Percentiles rank a stretch among this genome's conserved stretches.
phyloP scores from a whole-genome alignment of 2,113 vertebrate genomes.

The Mesembrinibis cayennensis region DNA sequence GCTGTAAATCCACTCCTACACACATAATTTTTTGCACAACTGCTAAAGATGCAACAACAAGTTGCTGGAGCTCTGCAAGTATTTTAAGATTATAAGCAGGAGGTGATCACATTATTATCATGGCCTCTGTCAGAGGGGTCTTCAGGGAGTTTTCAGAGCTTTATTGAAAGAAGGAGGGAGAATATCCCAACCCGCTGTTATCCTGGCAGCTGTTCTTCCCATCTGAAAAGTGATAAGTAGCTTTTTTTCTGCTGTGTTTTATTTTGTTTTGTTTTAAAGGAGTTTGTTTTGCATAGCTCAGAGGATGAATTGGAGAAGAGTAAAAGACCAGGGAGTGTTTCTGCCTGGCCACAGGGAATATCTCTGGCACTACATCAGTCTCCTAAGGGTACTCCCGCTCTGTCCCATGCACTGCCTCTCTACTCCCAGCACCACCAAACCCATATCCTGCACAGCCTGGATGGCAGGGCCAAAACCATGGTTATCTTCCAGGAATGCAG shows the following conservation, averaged over 20 bases:
- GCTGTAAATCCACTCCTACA: background rate
- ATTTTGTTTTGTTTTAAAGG: background rate
- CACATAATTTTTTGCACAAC: background rate
- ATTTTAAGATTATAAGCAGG: background rate
- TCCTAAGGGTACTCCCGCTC: background rate
- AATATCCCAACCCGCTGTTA: background rate
- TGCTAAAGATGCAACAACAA: background rate
- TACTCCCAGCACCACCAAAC: background rate
- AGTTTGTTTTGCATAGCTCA: background rate
- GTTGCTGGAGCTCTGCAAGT: background rate
- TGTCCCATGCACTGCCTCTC: background rate
- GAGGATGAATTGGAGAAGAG: background rate
- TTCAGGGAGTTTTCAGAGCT: background rate
- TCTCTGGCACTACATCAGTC: accelerated
- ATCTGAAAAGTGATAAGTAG: background rate
- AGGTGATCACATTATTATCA: background rate
- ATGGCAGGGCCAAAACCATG: background rate
- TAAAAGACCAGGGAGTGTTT: background rate
- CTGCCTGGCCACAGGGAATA: background rate
- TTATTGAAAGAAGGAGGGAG: background rate
- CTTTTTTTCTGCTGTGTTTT: background rate
- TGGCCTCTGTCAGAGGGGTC: background rate
- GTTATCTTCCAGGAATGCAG: background rate
- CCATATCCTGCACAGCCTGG: background rate
- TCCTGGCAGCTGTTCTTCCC: background rate